A percentile compares a stretch with the other conserved stretches of the same genome.
Conservation (phyloP, 2,113 vertebrate species). For the Nanorana parkeri region DNA sequence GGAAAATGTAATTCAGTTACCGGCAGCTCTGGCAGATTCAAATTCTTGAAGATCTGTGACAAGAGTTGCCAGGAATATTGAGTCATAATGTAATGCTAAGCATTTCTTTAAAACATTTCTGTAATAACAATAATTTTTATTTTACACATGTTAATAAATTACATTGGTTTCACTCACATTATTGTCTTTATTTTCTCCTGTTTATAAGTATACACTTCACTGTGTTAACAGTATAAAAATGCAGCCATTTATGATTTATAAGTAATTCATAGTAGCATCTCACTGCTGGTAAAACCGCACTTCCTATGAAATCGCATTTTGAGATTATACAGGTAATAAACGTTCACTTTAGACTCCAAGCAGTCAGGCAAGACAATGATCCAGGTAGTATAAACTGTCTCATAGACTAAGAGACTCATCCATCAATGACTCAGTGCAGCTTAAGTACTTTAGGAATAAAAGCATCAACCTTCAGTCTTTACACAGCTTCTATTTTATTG, state of each 20-base stretch:
- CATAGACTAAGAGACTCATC: conserved; percentile 52
- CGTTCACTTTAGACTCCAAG: conserved; percentile 49
- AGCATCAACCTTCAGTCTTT: conserved; percentile 53
- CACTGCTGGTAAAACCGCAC: conserved; percentile 42
- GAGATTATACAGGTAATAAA: conserved; percentile 53
- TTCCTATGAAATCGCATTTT: conserved; percentile 45
- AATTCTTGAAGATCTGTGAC: conserved; percentile 19
- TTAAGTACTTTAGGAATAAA: conserved; percentile 48
- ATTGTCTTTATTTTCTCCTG: conserved; percentile 36
- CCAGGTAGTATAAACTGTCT: conserved; percentile 55
- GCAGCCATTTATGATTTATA: conserved; percentile 25
- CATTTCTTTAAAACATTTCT: conserved; percentile 36
- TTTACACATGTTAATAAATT: conserved; percentile 15
- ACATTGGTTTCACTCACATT: conserved; percentile 2
- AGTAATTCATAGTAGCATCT: conserved; percentile 44
- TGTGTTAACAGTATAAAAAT: conserved; percentile 37
- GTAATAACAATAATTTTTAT: conserved; percentile 37
- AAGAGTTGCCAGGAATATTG: conserved; percentile 19
- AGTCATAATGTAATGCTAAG: conserved; percentile 37
- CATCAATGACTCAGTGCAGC: conserved; percentile 47
- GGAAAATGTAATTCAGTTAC: conserved; percentile 1
- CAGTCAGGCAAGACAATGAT: conserved; percentile 54
- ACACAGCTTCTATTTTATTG: conserved; percentile 39
- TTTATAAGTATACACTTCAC: conserved; percentile 34
- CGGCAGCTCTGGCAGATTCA: conserved; percentile 3